A percentile compares a stretch with the other conserved stretches of the same genome.
phyloP scores from a whole-genome alignment of 2,113 vertebrate species.

The Stigmatopora nigra region DNA sequence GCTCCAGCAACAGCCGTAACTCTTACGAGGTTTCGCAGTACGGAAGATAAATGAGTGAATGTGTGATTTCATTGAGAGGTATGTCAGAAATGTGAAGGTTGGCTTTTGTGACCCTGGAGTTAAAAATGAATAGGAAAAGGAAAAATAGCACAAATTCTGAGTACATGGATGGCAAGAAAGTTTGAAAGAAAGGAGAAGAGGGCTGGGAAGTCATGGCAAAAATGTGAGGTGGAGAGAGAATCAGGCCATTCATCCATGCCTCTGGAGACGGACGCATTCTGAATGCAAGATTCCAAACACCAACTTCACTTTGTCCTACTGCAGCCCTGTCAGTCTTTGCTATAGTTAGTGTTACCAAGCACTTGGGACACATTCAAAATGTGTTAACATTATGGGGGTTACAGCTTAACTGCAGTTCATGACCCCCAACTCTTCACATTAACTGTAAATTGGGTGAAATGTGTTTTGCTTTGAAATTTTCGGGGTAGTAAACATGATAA shows the following conservation, averaged over 20 bases:
- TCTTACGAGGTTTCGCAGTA: no score
- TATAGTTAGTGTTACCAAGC: conserved; percentile 44
- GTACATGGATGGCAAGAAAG: conserved; percentile 34
- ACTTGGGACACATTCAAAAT: conserved; percentile 54
- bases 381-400: conserved; percentile 41
- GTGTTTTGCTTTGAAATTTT: not conserved
- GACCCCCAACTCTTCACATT: conserved; percentile 15
- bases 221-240: conserved; percentile 56
- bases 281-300: conserved; percentile 65
- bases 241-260: conserved; percentile 65
- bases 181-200: conserved; percentile 37
- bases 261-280: conserved; percentile 61
- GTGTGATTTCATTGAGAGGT: no score
- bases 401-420: conserved; percentile 42
- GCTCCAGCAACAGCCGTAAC: no score
- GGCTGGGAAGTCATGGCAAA: conserved; percentile 43
- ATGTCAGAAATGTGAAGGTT: not conserved
- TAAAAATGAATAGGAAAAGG: conserved; percentile 4
- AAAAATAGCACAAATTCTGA: conserved; percentile 31
- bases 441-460: not conserved
- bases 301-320: conserved; percentile 59
- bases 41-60: no score
- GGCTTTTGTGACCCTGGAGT: not conserved
- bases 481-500: conserved; percentile 35
- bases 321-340: conserved; percentile 60